Evolutionary conservation across 2,797 vertebrate species (phyloP), one percentile per base, ranked within the genome.

Genomic region (Ptychobarbus kaznakovi): DNA sequence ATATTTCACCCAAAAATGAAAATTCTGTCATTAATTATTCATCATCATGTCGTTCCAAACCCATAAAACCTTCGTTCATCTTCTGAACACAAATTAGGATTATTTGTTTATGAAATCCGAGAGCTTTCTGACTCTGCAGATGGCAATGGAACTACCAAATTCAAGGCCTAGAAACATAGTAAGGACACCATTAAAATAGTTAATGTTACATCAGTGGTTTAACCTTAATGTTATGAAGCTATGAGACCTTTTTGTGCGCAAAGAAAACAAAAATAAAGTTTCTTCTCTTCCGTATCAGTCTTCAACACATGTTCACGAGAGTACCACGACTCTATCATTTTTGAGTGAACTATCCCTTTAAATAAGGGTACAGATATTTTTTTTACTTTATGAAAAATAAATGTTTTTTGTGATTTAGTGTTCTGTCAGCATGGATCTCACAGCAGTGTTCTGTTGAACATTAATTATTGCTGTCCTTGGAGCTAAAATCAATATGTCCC

Each of bases 401-500:
- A 65, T 28, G 42, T 35, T 65, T 51, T 69, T 75, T 81, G 44
- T 32, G 61, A 65, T 68, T 65, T 81, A 63, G n/a, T 35, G 32
- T 81, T 77, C 49, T 85, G 42, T 84, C 44, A 82, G 58, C 74
- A 81, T 80, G 70, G 66, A 81, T 81, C 56, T 78, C 56, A 44
- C 82, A 81, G 81, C 85, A 82, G 44, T 83, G 63, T 38, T 82
- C 80, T 85, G 80, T 73, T 84, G 66, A 87, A 82, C 80, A 53
- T 85, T 85, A 75, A 89, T 90, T 85, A 84, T 68, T 72, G 13
- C 82, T 88, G 46, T 89, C 85, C 86, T 81, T 87, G 53, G 11
- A 89, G 90, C 88, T 77, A 38, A 86, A 86, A 56, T 86, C 80
- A 80, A 88, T 69, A 49, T 58, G 75, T 85, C 72, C 82, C 72